A percentile compares a stretch with the other conserved stretches of the same genome.
Evolutionary conservation across 2,113 vertebrate genomes (phyloP).

Genomic region (Aplodontia rufa): DNA sequence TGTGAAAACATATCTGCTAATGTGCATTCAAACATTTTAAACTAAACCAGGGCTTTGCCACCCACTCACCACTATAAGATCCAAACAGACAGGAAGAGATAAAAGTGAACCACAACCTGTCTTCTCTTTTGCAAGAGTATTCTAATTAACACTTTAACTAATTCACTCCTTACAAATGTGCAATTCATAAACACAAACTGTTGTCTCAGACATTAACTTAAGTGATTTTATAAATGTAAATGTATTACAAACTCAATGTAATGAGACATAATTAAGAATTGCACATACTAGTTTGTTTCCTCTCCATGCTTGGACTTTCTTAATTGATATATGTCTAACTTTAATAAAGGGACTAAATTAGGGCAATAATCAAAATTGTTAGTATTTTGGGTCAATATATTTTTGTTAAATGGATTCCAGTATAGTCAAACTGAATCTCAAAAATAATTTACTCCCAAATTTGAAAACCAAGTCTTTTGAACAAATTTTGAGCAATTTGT

Average conservation of each 20-base stretch:
- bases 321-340: slow-evolving; percentile 39
- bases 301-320: slow-evolving; percentile 18
- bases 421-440: slow-evolving; percentile 8
- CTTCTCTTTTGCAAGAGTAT: not conserved
- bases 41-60: not conserved
- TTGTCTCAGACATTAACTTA: slow-evolving; percentile 22
- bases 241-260: not conserved
- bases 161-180: slow-evolving; percentile 56
- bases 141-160: slow-evolving; percentile 54
- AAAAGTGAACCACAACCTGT: not conserved
- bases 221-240: slow-evolving; percentile 61
- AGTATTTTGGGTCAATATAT: not conserved
- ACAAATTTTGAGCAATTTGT: not conserved
- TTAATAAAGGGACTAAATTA: not conserved
- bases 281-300: not conserved
- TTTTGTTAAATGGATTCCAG: not conserved
- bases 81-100: not conserved
- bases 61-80: not conserved
- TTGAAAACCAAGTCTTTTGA: slow-evolving; percentile 3
- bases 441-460: not conserved
- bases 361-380: not conserved
- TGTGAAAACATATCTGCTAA: not conserved
- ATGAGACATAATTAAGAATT: slow-evolving; percentile 52
- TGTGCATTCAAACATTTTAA: not conserved
- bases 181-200: slow-evolving; percentile 61